Base-by-base conservation (phyloP, 2,888 invertebrate species). In the Synanthedon formicaeformis region DNA sequence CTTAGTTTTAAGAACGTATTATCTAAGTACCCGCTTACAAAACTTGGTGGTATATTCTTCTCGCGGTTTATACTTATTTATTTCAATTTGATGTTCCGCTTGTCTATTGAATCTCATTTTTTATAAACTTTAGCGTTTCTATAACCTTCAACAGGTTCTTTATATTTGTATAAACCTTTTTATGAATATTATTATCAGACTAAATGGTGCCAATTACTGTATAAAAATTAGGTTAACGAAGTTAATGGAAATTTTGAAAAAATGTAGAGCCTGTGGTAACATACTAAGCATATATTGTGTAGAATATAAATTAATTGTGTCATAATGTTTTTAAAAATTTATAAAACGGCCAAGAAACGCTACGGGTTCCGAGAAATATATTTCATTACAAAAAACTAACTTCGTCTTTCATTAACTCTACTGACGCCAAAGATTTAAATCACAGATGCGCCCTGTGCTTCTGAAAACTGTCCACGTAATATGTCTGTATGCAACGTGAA, bases 301-400 rank as follows among this genome's bases (percentile, higher is more conserved):
- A 23, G 23, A 23, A 23, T 23, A 23, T 4, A 23, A 73, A 69
- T 69, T 66, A 75, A 78, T 67, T 75, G 75, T 73, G 75, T 73
- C 75, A 72, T 69, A 67, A 68, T 74, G 76, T 78, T 79, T 81
- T 77, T 81, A 77, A 78, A 80, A 79, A 78, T 81, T 80, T 83
- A 78, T 78, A 81, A 78, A 78, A 72, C 81, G 81, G 78, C 82
- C 82, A 82, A 84, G 84, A 87, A 86, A 86, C 85, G 85, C 87
- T 87, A 87, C 86, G 87, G 86, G 86, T 87, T 85, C 82, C 75
- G 78, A 75, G 78, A 85, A 86, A 84, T 85, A 87, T 85, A 86
- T 78, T 78, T 78, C 78, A 82, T 79, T 73, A 79, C 74, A 67
- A 83, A 83, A 83, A 78, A 40, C 71, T 66, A 65, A 52, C 52